These are phyloP conservation scores for Galerucella nymphaeae DNA, from an alignment of 2,888 invertebrate species.

Conservation along the genomic window DNA sequence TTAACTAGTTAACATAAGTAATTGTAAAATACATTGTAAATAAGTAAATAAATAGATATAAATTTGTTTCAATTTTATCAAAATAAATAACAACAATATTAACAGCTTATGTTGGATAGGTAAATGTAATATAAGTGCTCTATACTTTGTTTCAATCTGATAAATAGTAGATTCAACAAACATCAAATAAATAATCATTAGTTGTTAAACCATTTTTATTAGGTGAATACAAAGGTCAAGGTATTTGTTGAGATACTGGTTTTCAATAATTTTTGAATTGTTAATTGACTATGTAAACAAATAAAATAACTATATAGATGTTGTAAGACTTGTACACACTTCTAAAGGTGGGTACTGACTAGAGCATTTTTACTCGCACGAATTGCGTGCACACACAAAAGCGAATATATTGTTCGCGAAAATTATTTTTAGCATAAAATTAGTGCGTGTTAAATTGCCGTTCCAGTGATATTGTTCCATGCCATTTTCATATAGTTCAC, in stretches of 20 bases:
- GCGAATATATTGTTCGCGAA: too few species aligned
- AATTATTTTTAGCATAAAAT: too few species aligned
- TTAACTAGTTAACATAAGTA: not conserved
- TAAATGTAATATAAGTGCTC: not conserved
- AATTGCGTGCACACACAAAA: too few species aligned
- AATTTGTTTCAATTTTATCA: not conserved
- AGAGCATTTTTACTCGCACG: too few species aligned
- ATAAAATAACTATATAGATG: too few species aligned
- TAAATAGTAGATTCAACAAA: not conserved
- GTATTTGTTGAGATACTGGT: not conserved
- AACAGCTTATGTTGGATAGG: not conserved
- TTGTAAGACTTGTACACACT: too few species aligned
- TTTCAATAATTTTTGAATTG: not conserved
- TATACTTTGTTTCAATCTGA: not conserved
- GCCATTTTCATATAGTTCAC: too few species aligned
- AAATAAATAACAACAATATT: not conserved
- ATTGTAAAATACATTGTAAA: not conserved
- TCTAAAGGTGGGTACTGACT: too few species aligned
- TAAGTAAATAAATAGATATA: not conserved
- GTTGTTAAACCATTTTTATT: not conserved
- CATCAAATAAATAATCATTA: not conserved
- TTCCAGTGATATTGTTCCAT: too few species aligned
- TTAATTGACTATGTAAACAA: not conserved
- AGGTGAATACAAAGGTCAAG: conserved; percentile 4
- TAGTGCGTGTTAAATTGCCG: too few species aligned